phyloP scores from a whole-genome alignment of 2,797 vertebrate genomes.

The Mallotus villosus region DNA sequence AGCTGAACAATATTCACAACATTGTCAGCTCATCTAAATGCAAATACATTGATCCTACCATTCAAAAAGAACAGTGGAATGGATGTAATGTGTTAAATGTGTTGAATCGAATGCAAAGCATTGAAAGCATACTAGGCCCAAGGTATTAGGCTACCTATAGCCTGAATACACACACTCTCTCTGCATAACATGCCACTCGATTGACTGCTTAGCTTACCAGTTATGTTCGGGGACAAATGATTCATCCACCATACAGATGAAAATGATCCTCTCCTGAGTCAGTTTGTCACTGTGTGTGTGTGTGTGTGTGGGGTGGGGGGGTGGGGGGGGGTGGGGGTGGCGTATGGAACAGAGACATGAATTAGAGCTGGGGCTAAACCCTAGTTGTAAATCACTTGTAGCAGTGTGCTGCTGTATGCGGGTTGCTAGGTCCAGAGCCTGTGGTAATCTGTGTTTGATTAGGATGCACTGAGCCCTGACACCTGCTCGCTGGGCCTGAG shows the following conservation, averaged over 20 bases:
- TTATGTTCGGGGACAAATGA: conserved; percentile 17
- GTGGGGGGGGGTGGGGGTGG: not conserved
- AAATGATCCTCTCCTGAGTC: conserved; percentile 8
- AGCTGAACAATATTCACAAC: not conserved
- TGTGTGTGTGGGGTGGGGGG: conserved; percentile 6
- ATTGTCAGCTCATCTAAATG: not conserved
- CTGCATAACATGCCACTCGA: conserved; percentile 11
- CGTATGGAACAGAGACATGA: not conserved
- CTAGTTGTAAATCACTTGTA: conserved; percentile 24
- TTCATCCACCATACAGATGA: conserved; percentile 28
- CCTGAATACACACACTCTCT: conserved; percentile 1
- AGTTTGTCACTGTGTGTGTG: conserved; percentile 6
- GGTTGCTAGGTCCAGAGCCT: conserved; percentile 19
- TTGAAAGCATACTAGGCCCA: not conserved
- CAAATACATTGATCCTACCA: no score
- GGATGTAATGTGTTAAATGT: no score
- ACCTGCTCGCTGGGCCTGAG: conserved; percentile 20
- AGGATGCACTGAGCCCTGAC: conserved; percentile 22
- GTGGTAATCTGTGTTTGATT: conserved; percentile 27
- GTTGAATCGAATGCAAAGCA: not conserved
- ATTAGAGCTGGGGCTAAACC: not conserved
- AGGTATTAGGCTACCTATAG: not conserved
- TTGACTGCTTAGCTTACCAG: conserved; percentile 16
- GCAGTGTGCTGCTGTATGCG: not conserved
- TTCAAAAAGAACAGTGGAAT: no score